These are phyloP conservation scores for Cephus cinctus DNA, from an alignment of 1,140 invertebrate species.

Conservation along the genomic window DNA sequence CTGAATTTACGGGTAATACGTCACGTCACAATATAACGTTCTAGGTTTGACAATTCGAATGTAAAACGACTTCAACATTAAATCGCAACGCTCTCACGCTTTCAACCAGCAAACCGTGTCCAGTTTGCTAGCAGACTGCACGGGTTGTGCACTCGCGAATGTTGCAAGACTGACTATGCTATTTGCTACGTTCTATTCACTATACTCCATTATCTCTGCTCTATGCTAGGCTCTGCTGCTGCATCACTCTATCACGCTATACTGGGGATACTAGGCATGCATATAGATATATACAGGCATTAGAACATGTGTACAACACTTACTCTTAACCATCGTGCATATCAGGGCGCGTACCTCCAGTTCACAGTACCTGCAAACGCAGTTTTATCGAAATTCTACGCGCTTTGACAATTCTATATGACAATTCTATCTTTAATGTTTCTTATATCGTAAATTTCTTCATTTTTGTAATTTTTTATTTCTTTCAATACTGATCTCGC, in stretches of 20 bases:
- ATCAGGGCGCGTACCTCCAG: background rate
- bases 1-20: too few species aligned
- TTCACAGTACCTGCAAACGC: too few species aligned
- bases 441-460: background rate
- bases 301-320: conserved; percentile 4
- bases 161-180: conserved; percentile 16
- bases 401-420: too few species aligned
- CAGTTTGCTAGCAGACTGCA: conserved; percentile 25
- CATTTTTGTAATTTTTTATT: background rate
- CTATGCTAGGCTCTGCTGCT: conserved; percentile 30
- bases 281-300: conserved; percentile 20
- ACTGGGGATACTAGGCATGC: too few species aligned
- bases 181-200: conserved; percentile 46
- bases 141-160: background rate
- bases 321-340: background rate
- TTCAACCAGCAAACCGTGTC: conserved; percentile 45
- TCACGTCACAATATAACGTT: too few species aligned
- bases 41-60: too few species aligned
- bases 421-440: too few species aligned
- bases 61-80: too few species aligned
- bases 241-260: conserved; percentile 53
- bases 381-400: too few species aligned
- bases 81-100: background rate
- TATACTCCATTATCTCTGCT: conserved; percentile 54
- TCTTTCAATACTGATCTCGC: background rate